Base-by-base conservation (phyloP, 1,140 invertebrate species). In the Diorhabda sublineata region DNA sequence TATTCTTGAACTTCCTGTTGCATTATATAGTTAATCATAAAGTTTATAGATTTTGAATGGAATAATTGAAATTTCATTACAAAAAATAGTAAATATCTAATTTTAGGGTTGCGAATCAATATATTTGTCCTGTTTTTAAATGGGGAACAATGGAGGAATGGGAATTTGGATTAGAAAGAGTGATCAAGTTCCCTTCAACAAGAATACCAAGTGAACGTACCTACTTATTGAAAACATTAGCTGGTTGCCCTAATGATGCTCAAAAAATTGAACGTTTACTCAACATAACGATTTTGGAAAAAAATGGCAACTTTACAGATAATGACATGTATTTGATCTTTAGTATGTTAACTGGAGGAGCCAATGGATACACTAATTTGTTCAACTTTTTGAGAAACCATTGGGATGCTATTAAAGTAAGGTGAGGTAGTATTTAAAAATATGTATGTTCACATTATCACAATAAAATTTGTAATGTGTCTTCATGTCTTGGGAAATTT, bases 141-240 rank as follows among this genome's bases (percentile, higher is more conserved):
- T 92, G 89, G 87, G 91, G 91, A 0, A 87, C 88, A 0, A 82
- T 84, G 68, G 86, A 91, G 45, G 90, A 93, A 80, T 93, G 90
- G 90, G 85, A 91, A 71, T 92, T 92, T 75, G 91, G 90, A 66
- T 81, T 93, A 0, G 84, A 92, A 67, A 83, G 90, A 9, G 85
- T 92, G 0, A 87, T 90, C 42, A 87, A 91, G 71, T 92, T 92
- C 79, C 89, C 90, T 0, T 77, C 83, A 3, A 84, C 84, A 2
- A 81, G 90, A 60, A 88, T 86, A 67, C 85, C 87, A 72, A 90
- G 86, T 72, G 91, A 92, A 80, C 81, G 91, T 73, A 90, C 90
- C 0, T 92, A 89, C 78, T 81, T 92, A 0, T 77, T 93, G 6
- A 92, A 91, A 80, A 89, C 89, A 2, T 77, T 93, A 2, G 89